A percentile compares a stretch with the other conserved stretches of the same genome.
phyloP scores from a whole-genome alignment of 2,113 vertebrate genomes.

The Microtus oregoni region DNA sequence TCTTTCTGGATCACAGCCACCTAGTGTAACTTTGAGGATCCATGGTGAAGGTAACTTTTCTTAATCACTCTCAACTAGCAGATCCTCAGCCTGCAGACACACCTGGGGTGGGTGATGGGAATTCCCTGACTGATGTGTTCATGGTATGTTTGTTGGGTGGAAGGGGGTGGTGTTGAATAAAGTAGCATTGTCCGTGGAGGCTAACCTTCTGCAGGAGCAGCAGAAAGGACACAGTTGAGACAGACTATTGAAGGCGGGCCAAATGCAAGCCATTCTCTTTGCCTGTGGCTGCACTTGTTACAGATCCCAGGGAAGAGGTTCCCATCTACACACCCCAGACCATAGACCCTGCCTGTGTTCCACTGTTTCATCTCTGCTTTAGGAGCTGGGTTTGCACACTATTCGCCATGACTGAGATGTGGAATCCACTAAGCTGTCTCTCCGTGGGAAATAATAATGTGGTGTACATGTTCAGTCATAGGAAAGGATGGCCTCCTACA shows the following conservation, averaged over 20 bases:
- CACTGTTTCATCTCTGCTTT: not conserved
- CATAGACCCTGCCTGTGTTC: not conserved
- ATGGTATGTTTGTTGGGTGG: not conserved
- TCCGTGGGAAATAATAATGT: too few relatives aligned
- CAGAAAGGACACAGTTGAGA: not conserved
- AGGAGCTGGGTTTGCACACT: not conserved
- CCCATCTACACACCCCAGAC: not conserved
- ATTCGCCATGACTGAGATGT: not conserved
- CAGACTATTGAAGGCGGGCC: not conserved
- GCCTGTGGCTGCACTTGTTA: not conserved
- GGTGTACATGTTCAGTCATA: not conserved
- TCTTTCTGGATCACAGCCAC: constrained; percentile 67
- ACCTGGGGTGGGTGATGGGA: not conserved
- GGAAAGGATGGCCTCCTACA: not conserved
- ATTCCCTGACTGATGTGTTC: not conserved
- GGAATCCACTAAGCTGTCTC: not conserved
- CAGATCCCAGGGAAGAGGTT: not conserved
- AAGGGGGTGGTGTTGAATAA: too few relatives aligned
- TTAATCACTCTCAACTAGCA: not conserved
- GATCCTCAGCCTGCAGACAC: not conserved
- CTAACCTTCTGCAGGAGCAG: not conserved
- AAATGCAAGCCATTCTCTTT: not conserved
- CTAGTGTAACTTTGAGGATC: constrained; percentile 20
- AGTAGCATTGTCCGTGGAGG: not conserved
- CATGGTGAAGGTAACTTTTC: constrained; percentile 2